Evolutionary conservation across 2,888 invertebrate species (phyloP), one percentile per base, ranked within the genome.

Genomic region (Steromphala cineraria): DNA sequence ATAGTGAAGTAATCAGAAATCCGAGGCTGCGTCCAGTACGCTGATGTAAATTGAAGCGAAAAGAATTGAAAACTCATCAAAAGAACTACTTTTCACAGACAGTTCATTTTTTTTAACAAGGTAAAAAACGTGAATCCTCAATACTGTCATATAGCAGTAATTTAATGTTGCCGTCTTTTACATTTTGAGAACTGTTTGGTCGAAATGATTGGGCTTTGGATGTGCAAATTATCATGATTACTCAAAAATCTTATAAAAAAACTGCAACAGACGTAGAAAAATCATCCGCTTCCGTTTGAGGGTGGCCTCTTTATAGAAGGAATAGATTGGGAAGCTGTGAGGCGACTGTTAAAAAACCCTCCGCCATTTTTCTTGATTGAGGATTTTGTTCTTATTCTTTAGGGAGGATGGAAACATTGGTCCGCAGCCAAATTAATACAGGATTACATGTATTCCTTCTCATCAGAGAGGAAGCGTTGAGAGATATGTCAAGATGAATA

Each of bases 181-280:
- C 28, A 40, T 71, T 71, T 71, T 19, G 36, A 36, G 71, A 71
- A 36, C 71, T 71, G 71, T 40, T 40, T 71, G 71, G 71, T 19
- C 19, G 31, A 71, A 36, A 71, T 71, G 36, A 71, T 71, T 71
- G 36, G 71, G 24, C 71, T 40, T 31, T 71, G 71, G 71, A 71
- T 71, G 71, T 36, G 46, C 40, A 71, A 71, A 71, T 71, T 71
- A 36, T 71, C 71, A 71, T 71, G 71, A 71, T 71, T 71, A 71
- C 71, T 15, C 71, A 71, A 36, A 71, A 71, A 24, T 71, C 40
- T 31, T 31, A 13, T 15, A 71, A 71, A 71, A 71, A 36, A 71
- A 40, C 40, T 71, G 71, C 28, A 36, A 71, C 71, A 71, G 71
- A 71, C 71, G 36, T 17, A 36, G 36, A 71, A 71, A 71, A 71